Evolutionary conservation across 2,888 invertebrate genomes (phyloP).

Genomic region (Synanthedon tipuliformis): DNA sequence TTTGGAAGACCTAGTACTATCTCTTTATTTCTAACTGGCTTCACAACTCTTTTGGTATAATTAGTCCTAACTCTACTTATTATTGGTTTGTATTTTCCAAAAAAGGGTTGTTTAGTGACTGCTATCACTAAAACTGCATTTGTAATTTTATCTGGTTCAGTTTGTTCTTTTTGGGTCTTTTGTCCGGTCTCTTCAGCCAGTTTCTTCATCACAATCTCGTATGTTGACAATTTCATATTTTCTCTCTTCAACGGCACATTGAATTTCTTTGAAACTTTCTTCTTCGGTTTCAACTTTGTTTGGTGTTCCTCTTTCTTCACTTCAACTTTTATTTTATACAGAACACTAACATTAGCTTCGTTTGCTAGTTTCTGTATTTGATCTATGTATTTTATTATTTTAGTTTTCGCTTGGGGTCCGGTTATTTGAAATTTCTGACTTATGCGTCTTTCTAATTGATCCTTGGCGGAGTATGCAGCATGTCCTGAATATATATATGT

Average conservation of each 20-base stretch:
- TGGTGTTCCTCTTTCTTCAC: slow-evolving; percentile 15
- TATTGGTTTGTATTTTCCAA: slow-evolving; percentile 45
- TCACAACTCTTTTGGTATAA: slow-evolving; percentile 32
- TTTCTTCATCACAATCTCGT: slow-evolving; percentile 41
- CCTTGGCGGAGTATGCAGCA: neutral
- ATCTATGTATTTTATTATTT: slow-evolving; percentile 34
- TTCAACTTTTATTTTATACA: slow-evolving; percentile 44
- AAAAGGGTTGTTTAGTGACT: slow-evolving; percentile 23
- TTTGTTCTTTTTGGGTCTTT: slow-evolving; percentile 13
- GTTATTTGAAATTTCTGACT: slow-evolving; percentile 28
- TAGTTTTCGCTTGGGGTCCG: slow-evolving; percentile 22
- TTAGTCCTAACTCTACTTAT: slow-evolving; percentile 31
- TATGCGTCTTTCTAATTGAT: neutral
- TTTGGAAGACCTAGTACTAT: slow-evolving; percentile 22
- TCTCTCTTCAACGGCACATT: slow-evolving; percentile 51
- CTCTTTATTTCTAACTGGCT: slow-evolving; percentile 37
- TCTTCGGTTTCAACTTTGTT: slow-evolving; percentile 18
- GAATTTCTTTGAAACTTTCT: slow-evolving; percentile 38
- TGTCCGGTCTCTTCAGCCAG: slow-evolving; percentile 28
- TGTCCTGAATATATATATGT: neutral
- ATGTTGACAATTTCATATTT: slow-evolving; percentile 52
- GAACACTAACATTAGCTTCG: slow-evolving; percentile 29
- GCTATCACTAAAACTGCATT: slow-evolving; percentile 13
- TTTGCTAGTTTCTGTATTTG: slow-evolving; percentile 34
- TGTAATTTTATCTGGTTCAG: slow-evolving; percentile 18